Evolutionary conservation across 2,797 vertebrate species (phyloP).

Genomic region (Serranus cabrilla): DNA sequence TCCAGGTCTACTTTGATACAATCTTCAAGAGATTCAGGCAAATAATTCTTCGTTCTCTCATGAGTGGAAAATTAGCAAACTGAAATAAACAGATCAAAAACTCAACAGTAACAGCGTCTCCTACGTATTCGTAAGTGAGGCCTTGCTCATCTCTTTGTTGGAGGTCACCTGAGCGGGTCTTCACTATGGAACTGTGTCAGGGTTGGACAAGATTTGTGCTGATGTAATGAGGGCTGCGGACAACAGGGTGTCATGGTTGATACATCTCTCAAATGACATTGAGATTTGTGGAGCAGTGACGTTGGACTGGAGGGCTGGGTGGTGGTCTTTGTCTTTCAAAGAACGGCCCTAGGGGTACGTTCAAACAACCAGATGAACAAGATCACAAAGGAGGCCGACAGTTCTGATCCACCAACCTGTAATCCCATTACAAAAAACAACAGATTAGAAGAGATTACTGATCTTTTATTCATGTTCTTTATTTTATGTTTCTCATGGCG

Average conservation of each 20-base stretch:
- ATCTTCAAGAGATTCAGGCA: background rate
- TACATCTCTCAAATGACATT: slow-evolving; percentile 52
- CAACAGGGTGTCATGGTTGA: slow-evolving; percentile 59
- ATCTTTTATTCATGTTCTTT: background rate
- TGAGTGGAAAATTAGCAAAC: no score
- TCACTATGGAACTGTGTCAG: slow-evolving; percentile 51
- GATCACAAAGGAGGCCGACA: slow-evolving; percentile 8
- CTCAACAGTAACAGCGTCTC: background rate
- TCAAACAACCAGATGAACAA: slow-evolving; percentile 15
- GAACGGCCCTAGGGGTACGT: slow-evolving; percentile 14
- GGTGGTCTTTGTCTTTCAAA: slow-evolving; percentile 33
- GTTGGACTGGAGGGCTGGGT: slow-evolving; percentile 28
- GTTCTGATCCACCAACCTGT: background rate
- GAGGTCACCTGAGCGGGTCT: slow-evolving; percentile 33
- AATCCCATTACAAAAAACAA: background rate
- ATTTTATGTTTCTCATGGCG: background rate
- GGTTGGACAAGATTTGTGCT: slow-evolving; percentile 69
- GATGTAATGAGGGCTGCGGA: slow-evolving; percentile 73
- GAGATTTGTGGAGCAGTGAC: slow-evolving; percentile 45
- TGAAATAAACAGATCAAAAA: no score
- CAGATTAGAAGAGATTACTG: background rate
- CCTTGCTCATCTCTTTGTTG: slow-evolving; percentile 40
- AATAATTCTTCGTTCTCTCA: background rate
- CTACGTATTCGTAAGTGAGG: slow-evolving; percentile 17
- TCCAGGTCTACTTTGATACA: background rate